These are phyloP conservation scores for Phengaris arion DNA, from an alignment of 2,888 invertebrate genomes.

Conservation along the genomic window DNA sequence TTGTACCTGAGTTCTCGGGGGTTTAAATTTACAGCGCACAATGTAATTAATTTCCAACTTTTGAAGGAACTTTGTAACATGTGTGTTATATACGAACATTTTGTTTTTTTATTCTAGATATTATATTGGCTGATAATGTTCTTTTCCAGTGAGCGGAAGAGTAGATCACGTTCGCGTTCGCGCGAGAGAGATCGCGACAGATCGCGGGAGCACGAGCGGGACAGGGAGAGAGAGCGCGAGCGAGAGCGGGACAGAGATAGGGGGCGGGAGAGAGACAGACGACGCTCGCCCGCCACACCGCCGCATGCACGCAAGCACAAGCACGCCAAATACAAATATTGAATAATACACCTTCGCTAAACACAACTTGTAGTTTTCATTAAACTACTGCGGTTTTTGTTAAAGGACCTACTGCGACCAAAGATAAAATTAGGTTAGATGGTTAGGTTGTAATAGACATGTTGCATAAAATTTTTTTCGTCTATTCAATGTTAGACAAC, in stretches of 20 bases:
- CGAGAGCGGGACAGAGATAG: constrained; percentile 48
- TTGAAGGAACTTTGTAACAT: too few species aligned
- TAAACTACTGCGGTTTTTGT: background rate
- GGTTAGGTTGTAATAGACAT: too few species aligned
- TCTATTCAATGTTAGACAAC: too few species aligned
- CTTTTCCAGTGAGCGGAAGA: constrained; percentile 55
- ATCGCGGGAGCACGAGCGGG: constrained; percentile 45
- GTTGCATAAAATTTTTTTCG: too few species aligned
- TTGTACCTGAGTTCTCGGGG: too few species aligned
- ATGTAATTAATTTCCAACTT: too few species aligned
- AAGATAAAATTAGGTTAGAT: too few species aligned
- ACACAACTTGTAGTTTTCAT: background rate
- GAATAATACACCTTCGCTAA: constrained; percentile 31
- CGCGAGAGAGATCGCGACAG: constrained; percentile 50
- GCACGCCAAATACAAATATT: constrained; percentile 72
- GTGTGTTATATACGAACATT: too few species aligned
- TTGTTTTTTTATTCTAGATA: background rate
- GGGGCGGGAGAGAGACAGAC: constrained; percentile 52
- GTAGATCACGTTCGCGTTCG: constrained; percentile 55
- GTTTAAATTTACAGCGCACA: too few species aligned
- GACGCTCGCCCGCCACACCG: constrained; percentile 67
- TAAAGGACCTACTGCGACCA: too few species aligned
- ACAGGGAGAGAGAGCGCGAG: constrained; percentile 46
- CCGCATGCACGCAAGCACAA: constrained; percentile 68
- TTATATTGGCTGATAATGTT: background rate